phyloP scores from a whole-genome alignment of 2,888 invertebrate genomes.

The Tenodera sinensis region DNA sequence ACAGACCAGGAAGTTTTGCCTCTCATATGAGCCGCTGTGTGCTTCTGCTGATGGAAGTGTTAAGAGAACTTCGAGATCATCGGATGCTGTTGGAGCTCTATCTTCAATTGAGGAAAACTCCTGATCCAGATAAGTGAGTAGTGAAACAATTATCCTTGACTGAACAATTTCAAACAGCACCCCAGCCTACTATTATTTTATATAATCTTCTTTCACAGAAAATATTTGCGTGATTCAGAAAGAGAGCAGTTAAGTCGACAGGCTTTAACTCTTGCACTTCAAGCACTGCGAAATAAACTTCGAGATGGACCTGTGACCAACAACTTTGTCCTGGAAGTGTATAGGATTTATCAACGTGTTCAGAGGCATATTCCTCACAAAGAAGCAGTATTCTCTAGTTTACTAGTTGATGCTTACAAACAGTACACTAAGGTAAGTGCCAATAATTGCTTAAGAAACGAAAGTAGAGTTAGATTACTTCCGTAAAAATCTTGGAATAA shows the following conservation, averaged over 20 bases:
- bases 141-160: no score
- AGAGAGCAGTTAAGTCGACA: constrained; percentile 75
- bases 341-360: constrained; percentile 65
- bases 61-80: constrained; percentile 75
- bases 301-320: constrained; percentile 40
- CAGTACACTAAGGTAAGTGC: constrained; percentile 53
- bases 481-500: no score
- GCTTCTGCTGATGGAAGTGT: constrained; percentile 73
- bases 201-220: constrained; percentile 47
- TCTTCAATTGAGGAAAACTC: constrained; percentile 71
- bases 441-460: neutral
- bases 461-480: no score
- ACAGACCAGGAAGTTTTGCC: constrained; percentile 86
- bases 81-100: constrained; percentile 75
- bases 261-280: constrained; percentile 69
- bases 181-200: neutral
- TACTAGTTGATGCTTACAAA: constrained; percentile 69
- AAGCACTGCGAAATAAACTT: constrained; percentile 54
- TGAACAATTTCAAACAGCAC: no score
- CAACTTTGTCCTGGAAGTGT: constrained; percentile 53
- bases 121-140: constrained; percentile 79
- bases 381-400: constrained; percentile 57
- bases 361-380: constrained; percentile 60
- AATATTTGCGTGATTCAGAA: constrained; percentile 81
- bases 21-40: constrained; percentile 87